Evolutionary conservation across 2,113 vertebrate genomes (phyloP), one percentile per base, ranked within the genome.

Genomic region (Rafetus swinhoei): DNA sequence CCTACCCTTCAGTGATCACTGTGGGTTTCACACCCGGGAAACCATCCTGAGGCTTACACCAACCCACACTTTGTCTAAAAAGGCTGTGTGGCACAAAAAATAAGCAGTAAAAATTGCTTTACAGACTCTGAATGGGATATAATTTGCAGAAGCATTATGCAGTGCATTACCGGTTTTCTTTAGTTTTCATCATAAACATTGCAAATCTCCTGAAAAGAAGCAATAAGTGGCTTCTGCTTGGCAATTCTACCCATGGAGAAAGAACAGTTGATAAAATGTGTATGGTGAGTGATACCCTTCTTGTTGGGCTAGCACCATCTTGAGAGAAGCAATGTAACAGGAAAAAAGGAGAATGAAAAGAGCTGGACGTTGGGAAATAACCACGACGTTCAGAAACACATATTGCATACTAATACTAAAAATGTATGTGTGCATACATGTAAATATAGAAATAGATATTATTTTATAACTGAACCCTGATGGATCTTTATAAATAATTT

Each of bases 1-100:
- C 65, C 39, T 90, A 81, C 32, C 11, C 3, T n/a, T 93, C 79
- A 54, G 69, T 92, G 57, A 94, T 83, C 93, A 90, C 32, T 82
- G 79, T 52, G 39, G 50, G 65, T 74, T 39, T 94, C 87, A 2
- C 21, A 95, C 69, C 69, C 92, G 85, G 29, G 7, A 91, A 95
- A 86, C 29, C 35, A 87, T 79, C 57, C 32, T 57, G 81, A 62
- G 56, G 62, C 90, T 87, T 92, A 52, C 27, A 79, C 27, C 29
- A n/a, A 86, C 79, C 72, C 21, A 54, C 24, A 25, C 7, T 50
- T 77, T 91, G 56, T 85, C 69, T 97, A 13, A 2, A 97, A 94
- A 22, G 2, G 4, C 3, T 29, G 56, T 45, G 45, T 45, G 45
- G 52, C 11, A 76, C 39, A 86, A 92, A 94, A 89, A 7, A 9